phyloP scores from a whole-genome alignment of 2,888 invertebrate species.

The Petrolisthes cinctipes region DNA sequence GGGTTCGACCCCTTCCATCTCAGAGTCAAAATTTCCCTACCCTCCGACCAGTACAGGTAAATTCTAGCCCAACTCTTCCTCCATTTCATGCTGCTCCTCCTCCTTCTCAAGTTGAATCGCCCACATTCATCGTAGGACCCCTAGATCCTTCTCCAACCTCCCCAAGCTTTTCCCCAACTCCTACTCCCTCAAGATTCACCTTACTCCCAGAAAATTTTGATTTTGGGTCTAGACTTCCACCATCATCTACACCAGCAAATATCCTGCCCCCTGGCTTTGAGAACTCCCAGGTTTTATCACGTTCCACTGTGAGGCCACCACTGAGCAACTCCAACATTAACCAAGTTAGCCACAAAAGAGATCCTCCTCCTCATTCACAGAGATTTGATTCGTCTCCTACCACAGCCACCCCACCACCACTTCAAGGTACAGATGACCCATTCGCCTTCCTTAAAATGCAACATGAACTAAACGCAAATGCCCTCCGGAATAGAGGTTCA shows the following conservation, averaged over 20 bases:
- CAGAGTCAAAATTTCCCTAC: neutral
- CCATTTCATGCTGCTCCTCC: neutral
- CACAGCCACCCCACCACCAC: neutral
- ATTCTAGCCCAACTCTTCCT: neutral
- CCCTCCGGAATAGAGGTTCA: neutral
- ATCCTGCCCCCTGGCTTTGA: neutral
- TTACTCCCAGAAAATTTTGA: neutral
- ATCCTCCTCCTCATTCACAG: neutral
- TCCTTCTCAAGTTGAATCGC: neutral
- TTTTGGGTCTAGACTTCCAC: conserved; percentile 5
- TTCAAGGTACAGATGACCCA: neutral
- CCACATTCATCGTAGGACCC: neutral
- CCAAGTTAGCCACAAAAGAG: neutral
- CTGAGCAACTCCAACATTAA: neutral
- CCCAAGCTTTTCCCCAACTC: conserved; percentile 25
- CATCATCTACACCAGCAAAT: neutral
- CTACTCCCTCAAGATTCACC: conserved; percentile 3
- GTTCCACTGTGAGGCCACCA: neutral
- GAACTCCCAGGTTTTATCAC: neutral
- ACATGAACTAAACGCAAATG: neutral
- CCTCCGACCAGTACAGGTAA: neutral
- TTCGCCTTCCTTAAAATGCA: conserved; percentile 15
- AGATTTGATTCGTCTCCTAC: neutral
- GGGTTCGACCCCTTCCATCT: no score
- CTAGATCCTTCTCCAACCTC: conserved; percentile 7